Evolutionary conservation across 2,888 invertebrate species (phyloP).

Genomic region (Darwinula stevensoni): DNA sequence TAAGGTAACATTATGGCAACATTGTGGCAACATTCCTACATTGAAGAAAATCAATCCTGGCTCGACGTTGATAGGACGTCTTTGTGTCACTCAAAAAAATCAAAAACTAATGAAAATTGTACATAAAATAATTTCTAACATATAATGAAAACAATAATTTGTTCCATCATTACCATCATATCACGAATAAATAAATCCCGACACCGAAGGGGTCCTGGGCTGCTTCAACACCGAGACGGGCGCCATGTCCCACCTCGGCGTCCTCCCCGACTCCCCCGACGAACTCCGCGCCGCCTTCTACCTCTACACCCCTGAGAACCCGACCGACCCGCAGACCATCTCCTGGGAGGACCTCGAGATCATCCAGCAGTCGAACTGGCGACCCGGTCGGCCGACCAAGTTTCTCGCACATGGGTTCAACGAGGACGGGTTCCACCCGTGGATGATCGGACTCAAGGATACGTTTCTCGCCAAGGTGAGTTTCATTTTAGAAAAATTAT

Average conservation of each 20-base stretch:
- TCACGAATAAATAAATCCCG: too few species aligned
- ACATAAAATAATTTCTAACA: too few species aligned
- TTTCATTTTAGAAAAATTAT: too few species aligned
- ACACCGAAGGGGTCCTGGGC: neutral
- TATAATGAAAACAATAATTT: too few species aligned
- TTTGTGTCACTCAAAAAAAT: too few species aligned
- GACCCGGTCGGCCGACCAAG: neutral
- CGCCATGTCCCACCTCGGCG: neutral
- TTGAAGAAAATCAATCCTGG: too few species aligned
- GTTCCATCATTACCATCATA: too few species aligned
- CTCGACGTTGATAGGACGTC: too few species aligned
- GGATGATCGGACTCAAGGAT: neutral
- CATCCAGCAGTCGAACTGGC: neutral
- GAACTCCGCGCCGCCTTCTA: neutral
- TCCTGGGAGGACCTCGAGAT: neutral
- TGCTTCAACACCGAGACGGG: neutral
- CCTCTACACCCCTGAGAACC: neutral
- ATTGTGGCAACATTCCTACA: too few species aligned
- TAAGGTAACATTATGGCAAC: too few species aligned
- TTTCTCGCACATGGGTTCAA: neutral
- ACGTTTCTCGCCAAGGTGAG: neutral
- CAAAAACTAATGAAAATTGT: too few species aligned
- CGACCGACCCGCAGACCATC: neutral
- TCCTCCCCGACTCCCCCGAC: neutral
- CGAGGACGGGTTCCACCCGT: neutral